Evolutionary conservation across 2,888 invertebrate species (phyloP), one percentile per base, ranked within the genome.

Genomic region (Thereva nobilitata): DNA sequence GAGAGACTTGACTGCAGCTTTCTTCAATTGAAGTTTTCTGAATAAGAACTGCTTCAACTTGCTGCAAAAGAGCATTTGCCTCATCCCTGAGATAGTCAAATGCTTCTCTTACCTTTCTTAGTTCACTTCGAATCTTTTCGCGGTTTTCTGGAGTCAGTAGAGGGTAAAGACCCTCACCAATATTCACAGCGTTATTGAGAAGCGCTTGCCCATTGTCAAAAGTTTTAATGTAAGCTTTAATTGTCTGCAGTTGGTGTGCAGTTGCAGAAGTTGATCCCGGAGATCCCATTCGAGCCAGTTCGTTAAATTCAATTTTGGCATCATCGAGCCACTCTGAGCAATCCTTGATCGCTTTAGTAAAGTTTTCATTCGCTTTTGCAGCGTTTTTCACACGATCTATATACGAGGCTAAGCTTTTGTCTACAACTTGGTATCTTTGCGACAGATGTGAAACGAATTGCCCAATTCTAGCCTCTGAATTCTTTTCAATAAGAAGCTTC

Each of bases 1-100:
- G 87, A 72, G 90, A 89, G 5, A 95, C 89, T 84, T 95, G 94
- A 54, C 89, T 89, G 72, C 92, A 91, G 70, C 93, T 94, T 74
- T 96, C 95, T 77, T 96, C 95, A 78, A 97, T 94, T 1, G 95
- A 94, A 4, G 93, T 92, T 79, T 95, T 87, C 74, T 95, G 93
- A 77, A 95, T 90, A 70, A 96, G 86, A 45, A 92, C 90, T 1
- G 90, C 91, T 83, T 97, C 96, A 12, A 95, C 89, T 74, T 90
- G 89, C 78, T 95, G 94, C 72, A 93, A 88, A 1, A 93, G 87
- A 10, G 88, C 87, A 77, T 92, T 94, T 0, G 94, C 87, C 78
- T 90, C 89, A 78, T 93, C 94, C 4, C 92, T 87, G 53, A 95
- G 86, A 56, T 89, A 86, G 80, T 97, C 96, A 75, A 93, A 93